These are phyloP conservation scores for Ambastaia sidthimunki DNA, from an alignment of 2,797 vertebrate species.

Conservation along the genomic window DNA sequence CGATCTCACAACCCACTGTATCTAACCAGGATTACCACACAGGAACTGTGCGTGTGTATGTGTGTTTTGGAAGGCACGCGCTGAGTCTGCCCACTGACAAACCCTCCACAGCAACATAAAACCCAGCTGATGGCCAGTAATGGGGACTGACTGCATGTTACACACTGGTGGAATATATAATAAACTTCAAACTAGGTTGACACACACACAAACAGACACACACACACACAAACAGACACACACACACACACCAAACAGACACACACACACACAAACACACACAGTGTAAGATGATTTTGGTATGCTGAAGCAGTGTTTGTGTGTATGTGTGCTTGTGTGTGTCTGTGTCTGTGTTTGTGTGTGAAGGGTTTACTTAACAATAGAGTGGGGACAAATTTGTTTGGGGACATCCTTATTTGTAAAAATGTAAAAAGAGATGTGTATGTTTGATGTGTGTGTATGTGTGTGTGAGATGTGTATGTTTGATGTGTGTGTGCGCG, in stretches of 20 bases:
- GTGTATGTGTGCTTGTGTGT: too few species aligned
- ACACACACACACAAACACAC: too few species aligned
- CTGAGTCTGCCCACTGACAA: background rate
- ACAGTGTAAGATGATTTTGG: conserved; percentile 33
- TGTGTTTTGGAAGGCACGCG: background rate
- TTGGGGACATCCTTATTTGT: too few species aligned
- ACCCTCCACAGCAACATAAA: conserved; percentile 5
- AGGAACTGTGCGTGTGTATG: background rate
- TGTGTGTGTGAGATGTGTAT: too few species aligned
- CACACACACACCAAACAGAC: conserved; percentile 20
- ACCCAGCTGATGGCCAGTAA: background rate
- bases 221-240: conserved; percentile 30
- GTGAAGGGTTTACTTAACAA: background rate
- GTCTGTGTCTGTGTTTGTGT: too few species aligned
- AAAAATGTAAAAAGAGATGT: too few species aligned
- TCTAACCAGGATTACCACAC: conserved; percentile 17
- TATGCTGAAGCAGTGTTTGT: conserved; percentile 34
- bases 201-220: conserved; percentile 32
- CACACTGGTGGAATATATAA: conserved; percentile 18
- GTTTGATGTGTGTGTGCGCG: too few species aligned
- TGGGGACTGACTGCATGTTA: background rate
- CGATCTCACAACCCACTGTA: conserved; percentile 1
- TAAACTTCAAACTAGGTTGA: conserved; percentile 19
- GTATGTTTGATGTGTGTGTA: too few species aligned
- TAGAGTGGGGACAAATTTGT: too few species aligned